Evolutionary conservation across 2,797 vertebrate genomes (phyloP), one percentile per base, ranked within the genome.

Genomic region (Taenioides sp.): DNA sequence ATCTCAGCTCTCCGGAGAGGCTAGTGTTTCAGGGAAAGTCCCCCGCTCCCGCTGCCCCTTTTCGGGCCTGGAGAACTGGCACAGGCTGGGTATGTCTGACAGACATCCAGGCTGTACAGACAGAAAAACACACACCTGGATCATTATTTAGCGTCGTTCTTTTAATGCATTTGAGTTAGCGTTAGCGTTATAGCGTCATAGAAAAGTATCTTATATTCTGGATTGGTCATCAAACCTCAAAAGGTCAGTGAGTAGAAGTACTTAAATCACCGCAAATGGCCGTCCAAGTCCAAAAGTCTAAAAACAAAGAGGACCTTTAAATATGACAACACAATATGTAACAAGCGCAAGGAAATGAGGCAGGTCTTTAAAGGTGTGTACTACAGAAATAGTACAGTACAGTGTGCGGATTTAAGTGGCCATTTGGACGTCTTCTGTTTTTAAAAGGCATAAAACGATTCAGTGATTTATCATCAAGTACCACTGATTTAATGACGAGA

Each of bases 21-120:
- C 80, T 91, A 71, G 76, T 25, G 87, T 92, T 92, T 86, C 91
- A 90, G 88, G 90, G 90, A 91, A 92, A 91, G 83, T 84, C 90
- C 89, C 76, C 61, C 84, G 55, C 18, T 11, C 83, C 67, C 65
- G 73, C 72, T 80, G 69, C 79, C 78, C 74, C 83, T 80, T 86
- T 88, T 87, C 14, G 78, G 72, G 80, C 87, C 52, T 70, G 62
- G 70, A 75, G 64, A 81, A 79, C 84, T 90, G 88, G 86, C 83
- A 84, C 27, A 31, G 75, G 67, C 61, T 70, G 59, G 58, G 74
- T 77, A 78, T n/a, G 69, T 68, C 73, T 73, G 78, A 86, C 80
- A 82, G 79, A 67, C 79, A 86, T 73, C 67, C 77, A 76, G 71
- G 73, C 67, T 31, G 57, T 71, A 76, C 23, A 63, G 76, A 58